Conservation (phyloP, 2,888 invertebrate genomes). For the Muschampia plurimacula region DNA sequence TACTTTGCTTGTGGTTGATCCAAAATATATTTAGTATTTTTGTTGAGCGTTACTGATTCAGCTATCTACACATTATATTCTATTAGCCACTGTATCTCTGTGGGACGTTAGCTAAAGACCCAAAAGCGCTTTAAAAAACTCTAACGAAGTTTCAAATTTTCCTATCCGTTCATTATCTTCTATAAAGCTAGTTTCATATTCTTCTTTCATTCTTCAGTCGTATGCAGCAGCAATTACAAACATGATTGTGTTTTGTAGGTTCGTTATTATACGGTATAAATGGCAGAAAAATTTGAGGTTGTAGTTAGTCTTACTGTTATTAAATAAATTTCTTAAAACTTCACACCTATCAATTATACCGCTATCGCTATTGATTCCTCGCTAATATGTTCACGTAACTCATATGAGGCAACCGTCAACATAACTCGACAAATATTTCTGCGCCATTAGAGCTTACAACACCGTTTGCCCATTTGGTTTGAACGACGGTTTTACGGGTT, state of each 20-base stretch:
- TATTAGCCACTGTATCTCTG: no score
- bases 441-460: slow-evolving; percentile 27
- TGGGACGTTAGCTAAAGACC: no score
- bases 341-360: slow-evolving; percentile 16
- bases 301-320: not conserved
- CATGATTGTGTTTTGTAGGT: not conserved
- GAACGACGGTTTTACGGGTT: slow-evolving; percentile 19
- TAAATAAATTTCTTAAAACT: not conserved
- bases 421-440: slow-evolving; percentile 36
- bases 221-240: not conserved
- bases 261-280: no score
- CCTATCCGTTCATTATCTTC: no score
- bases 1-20: not conserved
- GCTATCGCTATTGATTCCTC: not conserved
- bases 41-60: not conserved
- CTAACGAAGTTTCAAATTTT: no score
- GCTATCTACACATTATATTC: not conserved
- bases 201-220: no score
- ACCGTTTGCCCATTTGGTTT: slow-evolving; percentile 19
- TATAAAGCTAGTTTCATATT: no score
- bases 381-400: slow-evolving; percentile 30
- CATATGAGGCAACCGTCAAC: slow-evolving; percentile 19
- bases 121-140: no score
- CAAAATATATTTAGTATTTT: not conserved
- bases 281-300: not conserved